Evolutionary conservation across 2,113 vertebrate genomes (phyloP), one percentile per base, ranked within the genome.

Genomic region (Prunella fulvescens): DNA sequence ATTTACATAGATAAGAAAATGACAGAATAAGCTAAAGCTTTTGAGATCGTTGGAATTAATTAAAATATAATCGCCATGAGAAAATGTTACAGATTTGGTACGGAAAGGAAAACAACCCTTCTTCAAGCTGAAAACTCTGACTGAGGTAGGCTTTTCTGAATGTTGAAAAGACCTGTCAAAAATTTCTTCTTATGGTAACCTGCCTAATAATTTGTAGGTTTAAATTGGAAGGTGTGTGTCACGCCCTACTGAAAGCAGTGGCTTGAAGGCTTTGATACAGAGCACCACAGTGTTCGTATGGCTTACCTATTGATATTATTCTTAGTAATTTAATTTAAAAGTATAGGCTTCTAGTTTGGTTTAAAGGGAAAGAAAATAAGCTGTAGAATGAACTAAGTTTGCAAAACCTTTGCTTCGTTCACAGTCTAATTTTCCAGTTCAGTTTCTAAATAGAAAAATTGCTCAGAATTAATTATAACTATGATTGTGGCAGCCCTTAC

Each of bases 241-340:
- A 35, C 0, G 0, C 72, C 71, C 64, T 67, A 2, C 77, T 74
- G 69, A 54, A 64, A 82, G 70, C 0, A 0, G 29, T 48, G 57
- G 40, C 56, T 94, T 61, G 65, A 31, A 85, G 45, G 65, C 80
- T 93, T 91, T 89, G 51, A 16, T 57, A 17, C 1, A 58, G 79
- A 81, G n/a, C 65, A 81, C 57, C 37, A 58, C 31, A 13, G 12
- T 19, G 24, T 90, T 91, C 15, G 3, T 39, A 9, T 15, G 47
- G 31, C 70, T 93, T 85, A 67, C 47, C 50, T 45, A 18, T 42
- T 91, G n/a, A 17, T 88, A 45, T 40, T 89, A 45, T 83, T 72
- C 54, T 61, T 81, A 86, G 51, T 88, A 60, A 79, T 82, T 83
- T 78, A 61, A 65, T 81, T 90, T 18, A 57, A 74, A 79, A 81